Percentiles rank a stretch among this genome's conserved stretches.
phyloP scores from a whole-genome alignment of 2,888 invertebrate genomes.

The Drosophila rubida region DNA sequence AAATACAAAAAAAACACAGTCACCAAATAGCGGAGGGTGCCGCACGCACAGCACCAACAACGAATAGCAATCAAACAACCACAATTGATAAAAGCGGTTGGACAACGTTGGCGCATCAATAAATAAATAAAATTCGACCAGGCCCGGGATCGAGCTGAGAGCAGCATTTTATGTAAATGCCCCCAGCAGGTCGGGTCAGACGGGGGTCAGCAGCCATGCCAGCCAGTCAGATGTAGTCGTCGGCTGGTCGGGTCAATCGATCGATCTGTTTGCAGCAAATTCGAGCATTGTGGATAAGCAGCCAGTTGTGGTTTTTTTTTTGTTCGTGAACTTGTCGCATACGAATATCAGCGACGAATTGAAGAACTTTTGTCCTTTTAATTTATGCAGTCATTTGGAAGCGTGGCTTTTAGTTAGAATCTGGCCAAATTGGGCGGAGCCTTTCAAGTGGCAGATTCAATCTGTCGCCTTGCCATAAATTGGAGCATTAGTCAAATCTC shows the following conservation, averaged over 20 bases:
- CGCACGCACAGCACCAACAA: conserved; percentile 28
- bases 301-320: neutral
- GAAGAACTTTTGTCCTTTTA: conserved; percentile 27
- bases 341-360: neutral
- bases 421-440: conserved; percentile 23
- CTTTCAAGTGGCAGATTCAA: conserved; percentile 39
- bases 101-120: conserved; percentile 65
- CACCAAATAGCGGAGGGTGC: conserved; percentile 35
- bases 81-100: conserved; percentile 65
- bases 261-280: conserved; percentile 56
- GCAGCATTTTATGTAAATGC: conserved; percentile 67
- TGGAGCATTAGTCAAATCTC: conserved; percentile 69
- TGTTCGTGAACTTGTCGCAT: no score
- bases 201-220: neutral
- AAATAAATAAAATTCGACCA: conserved; percentile 58
- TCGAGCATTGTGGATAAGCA: neutral
- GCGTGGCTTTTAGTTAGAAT: neutral
- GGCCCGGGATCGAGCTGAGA: conserved; percentile 37
- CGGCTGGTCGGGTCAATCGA: conserved; percentile 55
- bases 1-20: conserved; percentile 42
- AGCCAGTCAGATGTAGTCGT: neutral
- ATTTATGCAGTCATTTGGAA: conserved; percentile 39
- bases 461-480: conserved; percentile 65
- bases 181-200: conserved; percentile 23
- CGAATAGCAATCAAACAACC: conserved; percentile 14